Conservation (phyloP, 2,888 invertebrate species). For the Germaria angustata region DNA sequence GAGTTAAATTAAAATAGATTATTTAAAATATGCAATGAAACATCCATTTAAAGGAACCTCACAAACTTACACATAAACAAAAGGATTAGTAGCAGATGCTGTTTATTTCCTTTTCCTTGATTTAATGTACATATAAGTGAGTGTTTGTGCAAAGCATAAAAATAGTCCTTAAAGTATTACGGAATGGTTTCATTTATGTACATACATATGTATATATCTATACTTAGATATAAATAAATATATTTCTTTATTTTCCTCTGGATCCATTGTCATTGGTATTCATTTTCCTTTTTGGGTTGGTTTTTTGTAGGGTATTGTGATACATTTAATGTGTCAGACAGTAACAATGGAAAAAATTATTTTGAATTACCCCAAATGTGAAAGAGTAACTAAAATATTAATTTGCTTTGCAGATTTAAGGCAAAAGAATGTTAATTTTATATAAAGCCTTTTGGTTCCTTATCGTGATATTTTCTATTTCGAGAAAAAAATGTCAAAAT, state of each 20-base stretch:
- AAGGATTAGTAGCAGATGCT: constrained; percentile 1
- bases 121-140: not conserved
- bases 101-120: not conserved
- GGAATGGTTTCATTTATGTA: too few relatives aligned
- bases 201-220: too few relatives aligned
- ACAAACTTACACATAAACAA: not conserved
- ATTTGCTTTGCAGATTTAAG: too few relatives aligned
- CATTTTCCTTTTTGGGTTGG: not conserved
- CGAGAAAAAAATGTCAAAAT: too few relatives aligned
- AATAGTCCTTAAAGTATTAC: constrained; percentile 47
- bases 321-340: not conserved
- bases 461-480: too few relatives aligned
- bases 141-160: constrained; percentile 15
- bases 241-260: too few relatives aligned
- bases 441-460: too few relatives aligned
- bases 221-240: too few relatives aligned
- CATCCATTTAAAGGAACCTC: not conserved
- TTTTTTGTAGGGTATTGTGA: not conserved
- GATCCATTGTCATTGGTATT: not conserved
- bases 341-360: not conserved
- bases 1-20: not conserved
- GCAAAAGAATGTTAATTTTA: too few relatives aligned
- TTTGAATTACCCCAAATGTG: constrained; percentile 40
- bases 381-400: too few relatives aligned
- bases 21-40: not conserved